Base-by-base conservation (phyloP, 2,113 vertebrate species). In the Spea multiplicata region DNA sequence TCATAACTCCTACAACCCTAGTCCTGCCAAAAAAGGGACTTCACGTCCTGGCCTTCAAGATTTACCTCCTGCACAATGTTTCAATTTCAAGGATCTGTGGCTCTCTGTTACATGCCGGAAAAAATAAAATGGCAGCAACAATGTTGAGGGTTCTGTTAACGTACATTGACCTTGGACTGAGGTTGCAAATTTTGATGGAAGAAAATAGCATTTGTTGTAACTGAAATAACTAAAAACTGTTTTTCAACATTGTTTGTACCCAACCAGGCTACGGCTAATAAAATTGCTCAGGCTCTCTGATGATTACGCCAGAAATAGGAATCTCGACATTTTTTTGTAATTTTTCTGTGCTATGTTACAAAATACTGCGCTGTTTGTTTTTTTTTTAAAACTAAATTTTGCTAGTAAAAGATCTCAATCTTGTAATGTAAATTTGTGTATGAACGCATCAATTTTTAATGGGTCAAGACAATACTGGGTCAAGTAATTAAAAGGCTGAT, bases 1-100 rank as follows among this genome's bases (percentile, higher is more conserved):
- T 50, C 67, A 77, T 77, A 69, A 77, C 53, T 69, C 66, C 75
- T 69, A 77, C 66, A 55, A 77, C 68, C 17, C 59, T 48, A 59
- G 66, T 70, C 70, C 30, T 62, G 66, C 66, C 75, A 68, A 70
- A 70, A 57, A 77, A 62, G 30, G 17, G 52, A 62, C 75, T 61
- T 69, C 5, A 12, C 53, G 45, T 44, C 45, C 14, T 61, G 47
- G 16, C 45, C 67, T 70, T 6, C 62, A 77, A 30, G 46, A 75
- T 75, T 67, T 67, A 67, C 74, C 74, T 75, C 49, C 74, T 44
- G 53, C 48, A 67, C 50, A 44, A n/a, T 9, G 46, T 44, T 30
- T 30, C 46, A 66, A 77, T 77, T 70, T 5, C 50, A 17, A 62
- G 14, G 45, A 77, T 61, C 61, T 70, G 13, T 16, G 70, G n/a